Percentiles rank a stretch among this genome's conserved stretches.
These are phyloP conservation scores for Eulithis testata DNA, from an alignment of 2,888 invertebrate species.

Conservation along the genomic window DNA sequence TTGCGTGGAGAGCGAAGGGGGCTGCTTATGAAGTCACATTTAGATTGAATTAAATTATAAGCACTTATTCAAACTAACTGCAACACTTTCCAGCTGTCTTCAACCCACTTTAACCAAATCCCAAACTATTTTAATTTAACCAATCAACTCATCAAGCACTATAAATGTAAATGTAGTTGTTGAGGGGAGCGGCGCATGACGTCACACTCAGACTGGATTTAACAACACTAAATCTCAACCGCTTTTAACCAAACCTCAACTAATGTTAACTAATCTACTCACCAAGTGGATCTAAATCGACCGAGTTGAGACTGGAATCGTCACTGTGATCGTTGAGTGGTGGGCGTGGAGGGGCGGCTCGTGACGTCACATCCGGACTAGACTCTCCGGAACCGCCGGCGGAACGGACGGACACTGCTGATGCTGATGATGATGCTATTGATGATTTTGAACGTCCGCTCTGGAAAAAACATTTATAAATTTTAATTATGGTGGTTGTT, in stretches of 20 bases:
- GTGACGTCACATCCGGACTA: slow-evolving; percentile 81
- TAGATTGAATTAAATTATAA: not conserved
- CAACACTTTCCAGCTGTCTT: not conserved
- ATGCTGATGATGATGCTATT: slow-evolving; percentile 77
- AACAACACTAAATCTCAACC: no score
- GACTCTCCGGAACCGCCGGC: slow-evolving; percentile 78
- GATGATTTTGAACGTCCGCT: slow-evolving; percentile 86
- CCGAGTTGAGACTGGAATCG: slow-evolving; percentile 96
- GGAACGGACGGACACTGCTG: slow-evolving; percentile 79
- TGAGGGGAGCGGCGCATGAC: no score
- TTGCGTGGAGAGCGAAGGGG: no score
- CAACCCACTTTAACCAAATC: not conserved
- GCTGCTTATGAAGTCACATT: no score
- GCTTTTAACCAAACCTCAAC: no score
- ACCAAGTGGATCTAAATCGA: slow-evolving; percentile 91
- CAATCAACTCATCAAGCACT: no score
- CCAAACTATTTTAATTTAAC: no score
- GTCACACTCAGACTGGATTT: no score
- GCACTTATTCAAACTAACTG: not conserved
- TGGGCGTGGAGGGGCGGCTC: slow-evolving; percentile 74
- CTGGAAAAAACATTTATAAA: slow-evolving; percentile 61
- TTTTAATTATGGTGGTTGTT: not conserved
- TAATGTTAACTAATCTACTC: slow-evolving; percentile 43
- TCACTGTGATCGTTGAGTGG: slow-evolving; percentile 87
- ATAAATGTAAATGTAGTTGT: no score